These are phyloP conservation scores for Dolomedes plantarius DNA, from an alignment of 2,888 invertebrate genomes.

Conservation along the genomic window DNA sequence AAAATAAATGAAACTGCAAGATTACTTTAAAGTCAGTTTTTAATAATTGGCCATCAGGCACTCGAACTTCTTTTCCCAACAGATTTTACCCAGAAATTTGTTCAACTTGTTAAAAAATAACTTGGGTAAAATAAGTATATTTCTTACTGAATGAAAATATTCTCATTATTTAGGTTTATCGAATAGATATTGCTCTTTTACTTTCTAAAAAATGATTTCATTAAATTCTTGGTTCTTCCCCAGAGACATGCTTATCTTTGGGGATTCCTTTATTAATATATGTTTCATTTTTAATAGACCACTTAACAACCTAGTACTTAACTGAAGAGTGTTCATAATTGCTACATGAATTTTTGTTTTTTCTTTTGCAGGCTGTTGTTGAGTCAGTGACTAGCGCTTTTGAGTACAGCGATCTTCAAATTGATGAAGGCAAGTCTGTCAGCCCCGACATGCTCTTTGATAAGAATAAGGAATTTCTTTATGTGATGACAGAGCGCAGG, in stretches of 20 bases:
- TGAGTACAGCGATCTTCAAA: conserved; percentile 91
- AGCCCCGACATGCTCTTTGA: conserved; percentile 95
- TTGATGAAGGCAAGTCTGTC: conserved; percentile 88
- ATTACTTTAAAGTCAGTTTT: too few relatives aligned
- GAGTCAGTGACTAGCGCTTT: conserved; percentile 83
- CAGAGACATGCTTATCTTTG: not conserved
- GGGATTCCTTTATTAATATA: not conserved
- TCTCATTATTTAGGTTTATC: too few relatives aligned
- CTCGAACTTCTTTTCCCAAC: too few relatives aligned
- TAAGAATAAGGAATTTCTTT: conserved; percentile 84
- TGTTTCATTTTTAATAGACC: not conserved
- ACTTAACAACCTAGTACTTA: not conserved
- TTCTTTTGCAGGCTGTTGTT: conserved; percentile 85
- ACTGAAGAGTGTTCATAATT: not conserved
- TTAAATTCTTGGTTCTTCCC: not conserved
- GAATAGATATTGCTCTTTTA: too few relatives aligned
- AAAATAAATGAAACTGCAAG: too few relatives aligned
- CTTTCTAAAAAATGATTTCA: not conserved
- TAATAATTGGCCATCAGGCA: too few relatives aligned
- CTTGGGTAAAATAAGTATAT: too few relatives aligned
- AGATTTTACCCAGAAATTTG: too few relatives aligned
- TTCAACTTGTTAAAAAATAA: too few relatives aligned
- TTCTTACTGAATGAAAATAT: too few relatives aligned
- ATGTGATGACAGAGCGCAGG: conserved; percentile 93
- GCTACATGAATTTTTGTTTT: conserved; percentile 26